phyloP scores from a whole-genome alignment of 1,140 invertebrate species.

The Lycorma delicatula region DNA sequence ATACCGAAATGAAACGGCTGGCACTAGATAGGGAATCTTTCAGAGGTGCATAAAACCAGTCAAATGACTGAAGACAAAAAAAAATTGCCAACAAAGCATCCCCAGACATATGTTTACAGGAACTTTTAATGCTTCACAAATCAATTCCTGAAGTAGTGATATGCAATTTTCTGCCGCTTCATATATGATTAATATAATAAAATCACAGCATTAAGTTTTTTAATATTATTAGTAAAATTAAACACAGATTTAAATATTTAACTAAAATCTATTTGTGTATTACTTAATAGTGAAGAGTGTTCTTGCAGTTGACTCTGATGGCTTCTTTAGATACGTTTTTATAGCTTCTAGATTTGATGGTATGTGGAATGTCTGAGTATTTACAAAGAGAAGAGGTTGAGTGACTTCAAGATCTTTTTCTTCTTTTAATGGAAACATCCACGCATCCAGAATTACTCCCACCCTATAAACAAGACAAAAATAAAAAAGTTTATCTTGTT shows the following conservation, averaged over 20 bases:
- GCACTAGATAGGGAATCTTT: too few species aligned
- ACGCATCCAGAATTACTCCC: conserved; percentile 53
- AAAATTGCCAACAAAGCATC: too few species aligned
- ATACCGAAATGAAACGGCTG: too few species aligned
- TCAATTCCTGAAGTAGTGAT: too few species aligned
- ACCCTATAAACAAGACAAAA: conserved; percentile 36
- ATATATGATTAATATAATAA: background rate
- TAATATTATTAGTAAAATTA: background rate
- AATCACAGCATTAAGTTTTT: background rate
- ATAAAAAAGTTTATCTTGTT: too few species aligned
- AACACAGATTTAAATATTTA: too few species aligned
- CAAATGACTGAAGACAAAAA: too few species aligned
- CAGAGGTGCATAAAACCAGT: too few species aligned
- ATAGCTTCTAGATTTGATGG: conserved; percentile 48
- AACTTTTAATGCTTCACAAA: too few species aligned
- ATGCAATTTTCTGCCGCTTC: too few species aligned
- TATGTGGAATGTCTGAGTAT: conserved; percentile 59
- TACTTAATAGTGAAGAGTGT: conserved; percentile 44
- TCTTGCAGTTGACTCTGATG: conserved; percentile 23
- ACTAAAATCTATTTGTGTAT: too few species aligned
- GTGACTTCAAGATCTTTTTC: conserved; percentile 41
- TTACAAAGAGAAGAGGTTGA: conserved; percentile 53
- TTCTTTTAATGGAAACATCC: conserved; percentile 58
- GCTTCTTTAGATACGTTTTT: conserved; percentile 35
- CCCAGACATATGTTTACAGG: too few species aligned